Evolutionary conservation across 2,113 vertebrate species (phyloP).

Genomic region (Sander vitreus): DNA sequence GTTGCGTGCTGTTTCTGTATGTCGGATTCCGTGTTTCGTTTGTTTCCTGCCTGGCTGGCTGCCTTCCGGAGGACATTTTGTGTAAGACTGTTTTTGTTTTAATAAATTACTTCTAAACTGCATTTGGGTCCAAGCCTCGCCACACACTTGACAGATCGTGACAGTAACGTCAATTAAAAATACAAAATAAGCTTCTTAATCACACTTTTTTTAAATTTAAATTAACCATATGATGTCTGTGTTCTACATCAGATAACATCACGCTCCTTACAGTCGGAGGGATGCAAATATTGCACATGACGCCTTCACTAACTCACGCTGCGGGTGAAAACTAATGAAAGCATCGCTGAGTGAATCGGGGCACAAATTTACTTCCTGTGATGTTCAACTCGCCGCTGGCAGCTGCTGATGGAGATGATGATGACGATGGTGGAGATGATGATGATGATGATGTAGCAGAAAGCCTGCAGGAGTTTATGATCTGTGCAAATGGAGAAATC

Average conservation of each 20-base stretch:
- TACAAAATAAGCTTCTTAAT: not conserved
- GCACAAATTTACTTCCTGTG: slow-evolving; percentile 79
- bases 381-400: slow-evolving; percentile 72
- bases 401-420: slow-evolving; percentile 63
- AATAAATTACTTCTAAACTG: too few species aligned
- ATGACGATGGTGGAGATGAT: slow-evolving; percentile 43
- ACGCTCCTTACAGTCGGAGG: not conserved
- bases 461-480: slow-evolving; percentile 84
- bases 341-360: slow-evolving; percentile 73
- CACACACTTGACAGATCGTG: too few species aligned
- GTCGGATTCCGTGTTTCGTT: too few species aligned
- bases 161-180: not conserved
- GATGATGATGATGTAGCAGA: slow-evolving; percentile 75
- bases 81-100: too few species aligned
- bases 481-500: slow-evolving; percentile 84
- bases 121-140: too few species aligned
- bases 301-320: slow-evolving; percentile 53
- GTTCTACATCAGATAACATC: slow-evolving; percentile 14
- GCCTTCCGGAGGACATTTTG: too few species aligned
- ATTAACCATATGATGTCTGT: not conserved
- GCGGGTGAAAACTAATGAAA: slow-evolving; percentile 81
- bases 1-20: too few species aligned
- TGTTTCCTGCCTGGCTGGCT: too few species aligned
- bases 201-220: not conserved
- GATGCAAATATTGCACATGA: not conserved